phyloP scores from a whole-genome alignment of 2,888 invertebrate genomes.

The Druceiella hillmani region DNA sequence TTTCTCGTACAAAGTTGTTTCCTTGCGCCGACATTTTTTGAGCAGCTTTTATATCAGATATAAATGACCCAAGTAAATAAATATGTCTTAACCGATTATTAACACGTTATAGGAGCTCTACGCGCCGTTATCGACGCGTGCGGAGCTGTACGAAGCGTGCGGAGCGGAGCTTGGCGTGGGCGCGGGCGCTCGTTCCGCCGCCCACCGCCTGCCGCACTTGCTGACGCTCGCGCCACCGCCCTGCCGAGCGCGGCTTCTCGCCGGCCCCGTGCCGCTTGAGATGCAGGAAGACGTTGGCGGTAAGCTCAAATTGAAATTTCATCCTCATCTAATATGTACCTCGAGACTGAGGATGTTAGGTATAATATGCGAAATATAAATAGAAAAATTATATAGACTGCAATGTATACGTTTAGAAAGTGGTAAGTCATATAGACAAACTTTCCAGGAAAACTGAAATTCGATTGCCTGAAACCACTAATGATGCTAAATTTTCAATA shows the following conservation, averaged over 20 bases:
- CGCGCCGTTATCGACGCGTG: conserved; percentile 69
- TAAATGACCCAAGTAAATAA: no score
- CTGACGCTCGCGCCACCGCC: conserved; percentile 55
- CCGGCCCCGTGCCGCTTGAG: conserved; percentile 53
- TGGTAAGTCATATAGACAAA: background rate
- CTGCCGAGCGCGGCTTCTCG: conserved; percentile 54
- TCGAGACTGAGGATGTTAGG: conserved; percentile 10
- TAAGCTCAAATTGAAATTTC: conserved; percentile 26
- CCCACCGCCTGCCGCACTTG: conserved; percentile 49
- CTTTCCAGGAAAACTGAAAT: conserved; percentile 6
- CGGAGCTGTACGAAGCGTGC: conserved; percentile 65
- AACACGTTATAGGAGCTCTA: conserved; percentile 61
- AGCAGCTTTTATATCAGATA: no score
- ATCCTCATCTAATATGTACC: conserved; percentile 4
- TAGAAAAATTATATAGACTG: background rate
- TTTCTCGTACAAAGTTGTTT: no score
- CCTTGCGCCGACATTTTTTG: no score
- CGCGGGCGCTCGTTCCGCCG: no score
- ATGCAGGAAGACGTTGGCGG: conserved; percentile 61
- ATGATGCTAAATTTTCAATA: no score
- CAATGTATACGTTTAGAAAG: background rate
- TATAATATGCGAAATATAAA: conserved; percentile 1
- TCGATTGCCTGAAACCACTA: conserved; percentile 4
- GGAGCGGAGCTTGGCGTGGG: conserved; percentile 46
- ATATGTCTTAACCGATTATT: no score